Conservation (phyloP, 2,113 vertebrate genomes). For the Heptranchias perlo region DNA sequence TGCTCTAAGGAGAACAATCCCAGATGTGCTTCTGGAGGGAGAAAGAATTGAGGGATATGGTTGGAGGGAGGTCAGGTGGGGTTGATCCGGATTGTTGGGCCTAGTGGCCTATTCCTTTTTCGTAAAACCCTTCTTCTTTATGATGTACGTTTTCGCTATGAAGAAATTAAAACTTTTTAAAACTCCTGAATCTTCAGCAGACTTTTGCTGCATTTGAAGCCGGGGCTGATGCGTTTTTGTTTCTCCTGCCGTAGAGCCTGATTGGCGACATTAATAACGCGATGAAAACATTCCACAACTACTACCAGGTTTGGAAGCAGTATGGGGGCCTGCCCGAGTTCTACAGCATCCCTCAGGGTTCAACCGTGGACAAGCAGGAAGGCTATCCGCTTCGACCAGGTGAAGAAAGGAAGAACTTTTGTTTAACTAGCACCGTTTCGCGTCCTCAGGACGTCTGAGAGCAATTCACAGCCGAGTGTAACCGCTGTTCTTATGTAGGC, state of each 20-base stretch:
- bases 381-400: slow-evolving; percentile 92
- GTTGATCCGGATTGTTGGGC: too few relatives aligned
- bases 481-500: background rate
- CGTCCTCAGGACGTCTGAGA: background rate
- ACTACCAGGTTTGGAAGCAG: slow-evolving; percentile 95
- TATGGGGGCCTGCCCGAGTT: slow-evolving; percentile 95
- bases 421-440: background rate
- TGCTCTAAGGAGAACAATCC: too few relatives aligned
- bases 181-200: background rate
- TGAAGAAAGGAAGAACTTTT: slow-evolving; percentile 43
- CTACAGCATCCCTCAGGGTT: slow-evolving; percentile 96
- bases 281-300: slow-evolving; percentile 89
- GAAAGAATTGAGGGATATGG: too few relatives aligned
- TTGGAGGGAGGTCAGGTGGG: too few relatives aligned
- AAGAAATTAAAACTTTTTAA: background rate
- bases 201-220: background rate
- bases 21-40: too few relatives aligned
- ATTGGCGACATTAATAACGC: slow-evolving; percentile 83
- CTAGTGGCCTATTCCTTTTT: too few relatives aligned
- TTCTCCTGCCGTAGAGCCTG: slow-evolving; percentile 66
- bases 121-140: too few relatives aligned
- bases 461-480: background rate
- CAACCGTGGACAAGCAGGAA: slow-evolving; percentile 92
- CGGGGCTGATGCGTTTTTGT: background rate
- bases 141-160: background rate